Percentiles rank a stretch among this genome's conserved stretches.
Conservation (phyloP, 2,888 invertebrate species). For the Macropis europaea region DNA sequence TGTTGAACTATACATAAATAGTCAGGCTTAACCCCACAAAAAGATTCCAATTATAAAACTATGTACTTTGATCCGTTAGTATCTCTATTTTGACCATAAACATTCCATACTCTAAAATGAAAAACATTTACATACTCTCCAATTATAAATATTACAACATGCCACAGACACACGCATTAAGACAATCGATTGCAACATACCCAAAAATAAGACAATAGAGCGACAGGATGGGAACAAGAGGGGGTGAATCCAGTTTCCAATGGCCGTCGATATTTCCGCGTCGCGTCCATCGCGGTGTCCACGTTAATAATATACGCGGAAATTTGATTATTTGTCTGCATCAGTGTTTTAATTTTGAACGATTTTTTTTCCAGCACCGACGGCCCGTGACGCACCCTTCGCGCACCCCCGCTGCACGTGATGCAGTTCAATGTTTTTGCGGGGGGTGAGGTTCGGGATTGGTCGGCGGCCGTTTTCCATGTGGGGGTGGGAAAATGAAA, state of each 20-base stretch:
- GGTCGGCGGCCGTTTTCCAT: constrained; percentile 61
- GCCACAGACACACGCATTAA: too few relatives aligned
- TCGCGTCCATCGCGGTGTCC: constrained; percentile 59
- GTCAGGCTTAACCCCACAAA: too few relatives aligned
- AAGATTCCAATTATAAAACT: too few relatives aligned
- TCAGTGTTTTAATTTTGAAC: constrained; percentile 76
- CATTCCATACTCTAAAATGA: too few relatives aligned
- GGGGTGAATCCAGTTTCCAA: constrained; percentile 58
- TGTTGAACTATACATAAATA: too few relatives aligned
- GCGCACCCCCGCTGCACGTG: constrained; percentile 21
- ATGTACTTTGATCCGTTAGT: too few relatives aligned
- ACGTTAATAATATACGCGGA: constrained; percentile 78
- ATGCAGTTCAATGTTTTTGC: constrained; percentile 71
- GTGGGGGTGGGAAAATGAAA: constrained; percentile 66
- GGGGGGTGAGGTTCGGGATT: constrained; percentile 68
- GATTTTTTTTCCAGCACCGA: constrained; percentile 62
- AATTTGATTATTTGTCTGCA: constrained; percentile 79
- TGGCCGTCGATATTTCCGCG: constrained; percentile 72
- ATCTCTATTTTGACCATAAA: too few relatives aligned
- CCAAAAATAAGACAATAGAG: too few relatives aligned
- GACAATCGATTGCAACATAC: too few relatives aligned
- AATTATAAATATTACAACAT: too few relatives aligned
- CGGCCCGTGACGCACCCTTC: constrained; percentile 36
- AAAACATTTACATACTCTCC: too few relatives aligned
- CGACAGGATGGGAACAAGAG: too few relatives aligned